Percentiles rank a stretch among this genome's conserved stretches.
Evolutionary conservation across 2,888 invertebrate species (phyloP).

Genomic region (Tricholauxania praeusta): DNA sequence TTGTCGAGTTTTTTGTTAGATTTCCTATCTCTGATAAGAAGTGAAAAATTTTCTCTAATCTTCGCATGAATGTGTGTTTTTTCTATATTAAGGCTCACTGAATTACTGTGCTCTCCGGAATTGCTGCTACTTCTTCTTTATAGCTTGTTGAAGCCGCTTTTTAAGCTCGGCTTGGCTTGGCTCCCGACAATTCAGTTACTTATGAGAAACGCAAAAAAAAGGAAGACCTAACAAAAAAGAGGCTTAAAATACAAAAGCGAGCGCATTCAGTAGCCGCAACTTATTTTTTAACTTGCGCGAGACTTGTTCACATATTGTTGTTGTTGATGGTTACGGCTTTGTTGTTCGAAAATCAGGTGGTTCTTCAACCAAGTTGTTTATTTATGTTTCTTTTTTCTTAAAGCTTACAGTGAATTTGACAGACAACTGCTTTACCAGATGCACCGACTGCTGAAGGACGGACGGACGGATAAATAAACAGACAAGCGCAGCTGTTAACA

Average conservation of each 20-base stretch:
- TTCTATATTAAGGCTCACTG: neutral
- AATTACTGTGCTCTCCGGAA: neutral
- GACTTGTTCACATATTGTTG: conserved; percentile 30
- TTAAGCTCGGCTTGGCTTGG: conserved; percentile 8
- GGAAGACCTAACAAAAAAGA: neutral
- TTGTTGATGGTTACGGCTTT: conserved; percentile 7
- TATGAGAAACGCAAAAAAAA: neutral
- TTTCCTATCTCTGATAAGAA: conserved; percentile 29
- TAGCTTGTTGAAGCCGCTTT: conserved; percentile 19
- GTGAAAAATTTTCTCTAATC: conserved; percentile 33
- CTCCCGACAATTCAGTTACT: conserved; percentile 19
- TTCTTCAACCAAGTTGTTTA: no score
- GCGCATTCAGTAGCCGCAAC: conserved; percentile 21
- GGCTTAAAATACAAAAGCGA: conserved; percentile 12
- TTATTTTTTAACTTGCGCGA: conserved; percentile 16
- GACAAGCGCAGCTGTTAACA: conserved; percentile 62
- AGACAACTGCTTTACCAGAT: conserved; percentile 58
- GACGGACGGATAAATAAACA: conserved; percentile 37
- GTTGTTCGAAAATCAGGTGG: conserved; percentile 6
- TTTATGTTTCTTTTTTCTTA: neutral
- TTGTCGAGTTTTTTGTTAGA: conserved; percentile 5
- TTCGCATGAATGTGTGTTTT: conserved; percentile 9
- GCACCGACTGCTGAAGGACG: conserved; percentile 30
- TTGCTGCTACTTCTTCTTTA: neutral
- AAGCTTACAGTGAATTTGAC: conserved; percentile 62